Base-by-base conservation (phyloP, 2,888 invertebrate genomes). In the Trissonchulus latispiculum region DNA sequence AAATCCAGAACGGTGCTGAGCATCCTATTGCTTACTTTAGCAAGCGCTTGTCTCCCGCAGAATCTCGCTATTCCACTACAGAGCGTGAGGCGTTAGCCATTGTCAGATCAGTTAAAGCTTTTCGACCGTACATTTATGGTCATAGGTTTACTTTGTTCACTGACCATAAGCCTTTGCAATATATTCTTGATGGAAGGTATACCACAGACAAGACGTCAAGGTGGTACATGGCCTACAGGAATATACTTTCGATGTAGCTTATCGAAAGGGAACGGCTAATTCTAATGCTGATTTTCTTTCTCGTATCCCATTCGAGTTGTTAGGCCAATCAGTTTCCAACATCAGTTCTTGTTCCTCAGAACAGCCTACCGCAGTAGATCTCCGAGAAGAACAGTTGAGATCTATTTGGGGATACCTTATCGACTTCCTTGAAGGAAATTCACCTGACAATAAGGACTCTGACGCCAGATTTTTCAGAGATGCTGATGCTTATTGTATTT, bases 111-210 rank as follows among this genome's bases (percentile, higher is more conserved):
- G 64, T 64, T n/a, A 64, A 64, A 64, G 64, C 64, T 31, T 64
- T 64, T 64, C 64, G 64, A 15, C 64, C 64, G 8, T 64, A 64
- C 33, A 15, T 64, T 15, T 64, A 64, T 64, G 64, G 64, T 33
- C 8, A 15, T 15, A n/a, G 15, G 31, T 64, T 64, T 64, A 64
- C 29, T 15, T n/a, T 64, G 33, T 18, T 64, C 8, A 64, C 64
- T 15, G 64, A 64, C 28, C 64, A 64, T 29, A 64, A 64, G 23
- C 48, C 48, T 15, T 23, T 48, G 23, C 48, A 48, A 48, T 48
- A 15, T 23, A 48, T 48, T 15, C 8, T 33, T 8, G 28, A n/a
- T n/a, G 64, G 64, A 28, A 28, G 64, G n/a, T 64, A 64, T 29
- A 29, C 64, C 33, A 15, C 64, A 18, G 64, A 64, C 28, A 64